Base-by-base conservation (phyloP, 2,113 vertebrate genomes). In the Sturnus vulgaris region DNA sequence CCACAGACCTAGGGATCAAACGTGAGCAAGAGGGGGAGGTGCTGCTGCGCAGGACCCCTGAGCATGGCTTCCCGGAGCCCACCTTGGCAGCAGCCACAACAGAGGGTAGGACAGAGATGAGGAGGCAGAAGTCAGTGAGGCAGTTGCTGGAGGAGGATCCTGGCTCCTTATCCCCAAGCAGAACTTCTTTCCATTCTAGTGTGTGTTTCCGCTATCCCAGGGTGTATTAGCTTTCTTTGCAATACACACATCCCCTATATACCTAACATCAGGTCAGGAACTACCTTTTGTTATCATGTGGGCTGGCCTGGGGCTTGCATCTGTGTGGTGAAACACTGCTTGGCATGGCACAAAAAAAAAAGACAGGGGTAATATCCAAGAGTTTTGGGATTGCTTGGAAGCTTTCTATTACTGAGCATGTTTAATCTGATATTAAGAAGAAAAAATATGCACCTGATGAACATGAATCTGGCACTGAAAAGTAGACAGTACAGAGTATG, bases 61-160 rank as follows among this genome's bases (percentile, higher is more conserved):
- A 98, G 98, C 98, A 96, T 91, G 98, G 97, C 98, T 98, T 97
- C 96, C 97, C 59, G 97, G 98, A 98, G 98, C 98, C 97, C 98
- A 98, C 97, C 98, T 97, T 98, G 97, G 98, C 98, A 98, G 97
- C 99, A 97, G 98, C 99, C 99, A 99, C 99, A 95, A 98, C 98
- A 96, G 99, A 99, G 99, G 99, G 99, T 99, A 99, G 99, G 99
- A 99, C 98, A 98, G 98, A 98, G 98, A 98, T 98, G 98, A 98
- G 97, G 96, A 98, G 97, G 85, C 98, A 98, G 97, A 97, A 98
- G 97, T 97, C 98, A 98, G 98, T 97, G 97, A 98, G 97, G 98
- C 98, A 98, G 97, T 98, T 98, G 97, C 97, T 98, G 97, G 98
- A 97, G 97, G 96, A 98, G 96, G 96, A 98, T 97, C 95, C 97